Evolutionary conservation across 2,797 vertebrate genomes (phyloP), one percentile per base, ranked within the genome.

Genomic region (Molossus molossus): DNA sequence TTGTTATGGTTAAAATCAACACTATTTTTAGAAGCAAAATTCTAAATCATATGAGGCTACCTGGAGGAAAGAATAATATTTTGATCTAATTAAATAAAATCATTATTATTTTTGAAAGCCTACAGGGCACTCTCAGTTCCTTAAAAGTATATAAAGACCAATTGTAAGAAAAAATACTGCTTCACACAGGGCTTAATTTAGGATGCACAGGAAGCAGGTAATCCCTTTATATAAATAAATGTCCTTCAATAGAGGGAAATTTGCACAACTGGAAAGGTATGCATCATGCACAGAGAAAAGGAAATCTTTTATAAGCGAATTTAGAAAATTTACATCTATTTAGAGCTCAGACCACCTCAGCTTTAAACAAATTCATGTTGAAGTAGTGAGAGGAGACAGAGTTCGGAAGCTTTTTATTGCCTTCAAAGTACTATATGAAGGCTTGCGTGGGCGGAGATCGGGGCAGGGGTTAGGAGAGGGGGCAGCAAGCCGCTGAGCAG

Each of bases 41-140:
- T 40, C 6, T 23, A 64, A 64, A 64, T 57, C 10, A 55, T 50
- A 11, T 69, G 40, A 57, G 5, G 3, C 20, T 67, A 62, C 1
- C 17, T 25, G 1, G 37, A 2, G 55, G 27, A 72, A 84, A 65
- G 33, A n/a, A 65, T 1, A 45, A 7, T 27, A 55, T 69, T 33
- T 91, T 53, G 20, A 58, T 82, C 72, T 57, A 84, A 77, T 70
- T 88, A 72, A 79, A 48, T 87, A 62, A 29, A 50, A 37, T 60
- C 13, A 81, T 20, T 37, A 72, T 27, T 65, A 81, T 64, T 48
- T 84, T 79, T 72, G 21, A 81, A 85, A 72, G 29, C 6, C 17
- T 84, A 37, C 4, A 88, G 21, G 15, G 12, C 29, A 76, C 4
- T 55, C 17, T 13, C 45, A 67, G 27, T 69, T 53, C 20, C n/a